Conservation (phyloP, 2,113 vertebrate species). For the Onychostruthus taczanowskii region DNA sequence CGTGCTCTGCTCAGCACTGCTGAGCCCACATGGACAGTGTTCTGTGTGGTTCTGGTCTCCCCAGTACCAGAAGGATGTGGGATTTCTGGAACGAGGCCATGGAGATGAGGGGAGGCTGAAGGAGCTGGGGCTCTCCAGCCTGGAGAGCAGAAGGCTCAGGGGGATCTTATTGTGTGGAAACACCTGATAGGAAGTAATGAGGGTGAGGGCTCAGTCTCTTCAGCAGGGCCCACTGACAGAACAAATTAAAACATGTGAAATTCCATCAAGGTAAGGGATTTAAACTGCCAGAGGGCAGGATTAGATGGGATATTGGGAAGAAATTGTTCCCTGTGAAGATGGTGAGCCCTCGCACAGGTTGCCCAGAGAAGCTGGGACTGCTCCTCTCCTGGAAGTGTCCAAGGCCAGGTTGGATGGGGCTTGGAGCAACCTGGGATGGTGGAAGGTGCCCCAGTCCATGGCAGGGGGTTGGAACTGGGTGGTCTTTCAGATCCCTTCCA, state of each 20-base stretch:
- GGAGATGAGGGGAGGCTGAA: background rate
- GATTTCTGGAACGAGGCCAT: background rate
- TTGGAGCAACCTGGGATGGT: background rate
- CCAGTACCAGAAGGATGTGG: background rate
- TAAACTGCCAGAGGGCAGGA: background rate
- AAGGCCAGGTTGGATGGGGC: rapidly evolving
- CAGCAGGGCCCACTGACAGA: background rate
- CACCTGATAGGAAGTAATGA: background rate
- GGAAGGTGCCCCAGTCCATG: background rate
- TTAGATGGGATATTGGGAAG: background rate
- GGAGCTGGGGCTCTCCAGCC: background rate
- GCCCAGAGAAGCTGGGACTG: background rate
- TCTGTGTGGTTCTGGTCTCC: background rate
- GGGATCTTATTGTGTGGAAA: background rate
- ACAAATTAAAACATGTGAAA: background rate
- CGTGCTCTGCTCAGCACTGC: background rate
- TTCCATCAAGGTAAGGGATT: background rate
- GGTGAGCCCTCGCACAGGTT: rapidly evolving
- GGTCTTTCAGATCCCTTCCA: background rate
- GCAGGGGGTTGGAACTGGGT: background rate
- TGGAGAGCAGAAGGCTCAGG: background rate
- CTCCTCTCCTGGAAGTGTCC: background rate
- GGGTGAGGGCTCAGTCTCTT: background rate
- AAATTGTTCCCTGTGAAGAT: background rate
- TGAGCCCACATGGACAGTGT: background rate